Percentiles rank a stretch among this genome's conserved stretches.
phyloP scores from a whole-genome alignment of 2,888 invertebrate genomes.

The Cylindroiulus punctatus region DNA sequence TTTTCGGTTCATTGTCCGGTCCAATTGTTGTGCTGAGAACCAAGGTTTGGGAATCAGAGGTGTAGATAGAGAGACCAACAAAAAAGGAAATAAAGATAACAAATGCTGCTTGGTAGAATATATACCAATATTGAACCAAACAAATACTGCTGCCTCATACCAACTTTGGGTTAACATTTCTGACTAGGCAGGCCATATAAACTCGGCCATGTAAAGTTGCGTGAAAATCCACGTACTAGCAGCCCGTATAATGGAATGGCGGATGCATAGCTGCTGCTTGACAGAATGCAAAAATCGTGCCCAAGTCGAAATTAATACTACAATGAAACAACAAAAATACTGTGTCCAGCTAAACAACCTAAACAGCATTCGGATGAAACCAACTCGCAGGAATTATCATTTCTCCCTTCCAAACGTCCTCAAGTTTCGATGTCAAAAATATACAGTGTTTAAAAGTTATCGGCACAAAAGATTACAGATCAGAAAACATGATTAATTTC shows the following conservation, averaged over 20 bases:
- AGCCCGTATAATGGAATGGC: background rate
- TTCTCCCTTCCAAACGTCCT: background rate
- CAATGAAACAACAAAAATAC: constrained; percentile 40
- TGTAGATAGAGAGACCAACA: constrained; percentile 39
- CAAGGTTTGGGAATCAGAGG: no score
- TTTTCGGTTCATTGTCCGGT: no score
- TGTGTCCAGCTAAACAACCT: background rate
- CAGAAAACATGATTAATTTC: constrained; percentile 44
- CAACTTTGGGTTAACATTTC: constrained; percentile 15
- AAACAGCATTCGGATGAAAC: background rate
- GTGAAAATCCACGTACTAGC: background rate
- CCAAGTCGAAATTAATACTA: constrained; percentile 29
- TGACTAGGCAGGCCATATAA: background rate
- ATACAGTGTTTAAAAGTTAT: constrained; percentile 2
- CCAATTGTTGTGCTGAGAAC: no score
- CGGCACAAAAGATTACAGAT: background rate
- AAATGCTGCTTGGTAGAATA: constrained; percentile 1
- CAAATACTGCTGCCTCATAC: constrained; percentile 39
- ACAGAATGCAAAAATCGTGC: constrained; percentile 16
- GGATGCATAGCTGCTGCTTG: background rate
- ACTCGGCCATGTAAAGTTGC: background rate
- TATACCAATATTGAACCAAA: constrained; percentile 37
- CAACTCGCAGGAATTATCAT: background rate
- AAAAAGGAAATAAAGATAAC: background rate
- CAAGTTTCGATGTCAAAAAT: constrained; percentile 35